Conservation (phyloP, 2,797 vertebrate genomes). For the Poeciliopsis paucimaculata region DNA sequence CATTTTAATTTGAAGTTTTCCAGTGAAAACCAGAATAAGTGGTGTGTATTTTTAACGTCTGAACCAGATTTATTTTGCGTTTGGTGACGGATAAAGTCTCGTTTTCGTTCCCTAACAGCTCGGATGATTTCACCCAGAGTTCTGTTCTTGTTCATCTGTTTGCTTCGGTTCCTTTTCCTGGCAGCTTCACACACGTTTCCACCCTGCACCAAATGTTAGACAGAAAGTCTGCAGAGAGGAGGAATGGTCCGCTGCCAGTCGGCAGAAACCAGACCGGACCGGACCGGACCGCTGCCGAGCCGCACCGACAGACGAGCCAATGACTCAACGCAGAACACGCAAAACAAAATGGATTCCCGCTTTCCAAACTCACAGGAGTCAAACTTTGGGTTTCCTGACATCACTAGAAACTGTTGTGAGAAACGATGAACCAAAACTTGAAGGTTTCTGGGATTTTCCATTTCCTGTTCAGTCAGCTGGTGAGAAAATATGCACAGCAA, state of each 20-base stretch:
- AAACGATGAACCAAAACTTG: background rate
- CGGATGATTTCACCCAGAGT: background rate
- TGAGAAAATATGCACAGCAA: background rate
- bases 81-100: background rate
- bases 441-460: background rate
- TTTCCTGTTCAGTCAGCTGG: background rate
- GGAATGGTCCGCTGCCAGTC: background rate
- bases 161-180: background rate
- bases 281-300: background rate
- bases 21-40: background rate
- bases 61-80: background rate
- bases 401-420: background rate
- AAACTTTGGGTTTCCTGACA: background rate
- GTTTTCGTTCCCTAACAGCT: background rate
- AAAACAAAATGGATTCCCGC: background rate
- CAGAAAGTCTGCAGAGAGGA: background rate
- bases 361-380: background rate
- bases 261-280: background rate
- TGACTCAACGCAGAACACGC: background rate
- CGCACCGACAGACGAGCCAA: background rate
- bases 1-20: background rate
- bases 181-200: background rate
- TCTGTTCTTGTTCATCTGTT: background rate
- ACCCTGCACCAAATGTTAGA: slow-evolving; percentile 1
- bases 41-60: background rate